A percentile compares a stretch with the other conserved stretches of the same genome.
These are phyloP conservation scores for Ciconia maguari DNA, from an alignment of 2,113 vertebrate species.

Conservation along the genomic window DNA sequence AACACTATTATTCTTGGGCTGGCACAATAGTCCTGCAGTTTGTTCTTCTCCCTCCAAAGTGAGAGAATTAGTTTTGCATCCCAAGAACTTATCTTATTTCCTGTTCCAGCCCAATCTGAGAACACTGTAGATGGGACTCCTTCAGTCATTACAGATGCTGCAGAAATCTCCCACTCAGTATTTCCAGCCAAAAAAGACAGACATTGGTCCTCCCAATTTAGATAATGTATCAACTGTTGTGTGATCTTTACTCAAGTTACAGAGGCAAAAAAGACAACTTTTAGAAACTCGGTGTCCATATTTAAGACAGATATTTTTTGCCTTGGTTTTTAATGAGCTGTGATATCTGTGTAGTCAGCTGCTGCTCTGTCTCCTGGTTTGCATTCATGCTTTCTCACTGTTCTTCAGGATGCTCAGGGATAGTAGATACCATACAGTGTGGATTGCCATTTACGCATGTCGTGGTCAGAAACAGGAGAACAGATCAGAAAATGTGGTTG, in stretches of 20 bases:
- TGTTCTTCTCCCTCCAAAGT: not conserved
- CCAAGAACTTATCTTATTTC: conserved; percentile 31
- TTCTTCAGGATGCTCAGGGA: not conserved
- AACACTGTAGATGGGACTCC: not conserved
- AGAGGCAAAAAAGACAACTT: not conserved
- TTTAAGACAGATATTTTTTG: not conserved
- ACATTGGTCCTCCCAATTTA: not conserved
- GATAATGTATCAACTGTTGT: not conserved
- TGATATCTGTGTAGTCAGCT: not conserved
- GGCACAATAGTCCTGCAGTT: not conserved
- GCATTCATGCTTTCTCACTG: not conserved
- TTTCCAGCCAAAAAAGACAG: not conserved
- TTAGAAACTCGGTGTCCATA: not conserved
- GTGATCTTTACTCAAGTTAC: not conserved
- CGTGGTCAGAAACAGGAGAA: too few species aligned
- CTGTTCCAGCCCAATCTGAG: not conserved
- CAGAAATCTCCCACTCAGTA: not conserved
- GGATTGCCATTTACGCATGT: not conserved
- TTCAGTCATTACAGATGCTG: not conserved
- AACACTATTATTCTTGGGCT: conserved; percentile 4
- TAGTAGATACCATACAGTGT: not conserved
- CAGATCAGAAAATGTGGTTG: not conserved
- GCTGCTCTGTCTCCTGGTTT: not conserved
- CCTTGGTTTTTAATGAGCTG: not conserved
- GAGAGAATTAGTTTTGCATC: not conserved